phyloP scores from a whole-genome alignment of 2,888 invertebrate genomes.

The Muschampia plurimacula region DNA sequence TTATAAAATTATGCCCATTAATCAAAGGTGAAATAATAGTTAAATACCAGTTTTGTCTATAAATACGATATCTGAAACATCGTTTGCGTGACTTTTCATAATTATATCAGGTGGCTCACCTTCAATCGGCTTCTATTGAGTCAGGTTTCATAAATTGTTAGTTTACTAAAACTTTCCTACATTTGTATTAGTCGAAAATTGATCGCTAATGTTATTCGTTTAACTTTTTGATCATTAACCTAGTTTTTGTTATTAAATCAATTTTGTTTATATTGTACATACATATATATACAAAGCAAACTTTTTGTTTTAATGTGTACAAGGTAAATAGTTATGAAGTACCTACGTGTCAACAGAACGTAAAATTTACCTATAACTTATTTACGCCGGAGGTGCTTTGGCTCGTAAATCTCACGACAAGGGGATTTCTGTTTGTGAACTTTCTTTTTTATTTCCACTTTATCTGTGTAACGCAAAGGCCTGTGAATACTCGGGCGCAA shows the following conservation, averaged over 20 bases:
- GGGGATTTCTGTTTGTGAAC: conserved; percentile 84
- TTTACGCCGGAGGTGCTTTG: conserved; percentile 78
- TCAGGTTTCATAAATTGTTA: conserved; percentile 81
- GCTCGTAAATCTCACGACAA: conserved; percentile 84
- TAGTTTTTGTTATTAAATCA: conserved; percentile 49
- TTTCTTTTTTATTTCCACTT: conserved; percentile 84
- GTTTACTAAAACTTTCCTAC: conserved; percentile 77
- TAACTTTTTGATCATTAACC: conserved; percentile 72
- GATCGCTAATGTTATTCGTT: conserved; percentile 76
- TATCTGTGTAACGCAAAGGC: conserved; percentile 80
- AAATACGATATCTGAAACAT: conserved; percentile 44
- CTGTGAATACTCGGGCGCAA: conserved; percentile 82
- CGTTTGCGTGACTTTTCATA: conserved; percentile 78
- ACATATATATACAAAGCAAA: conserved; percentile 18
- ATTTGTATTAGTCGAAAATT: conserved; percentile 79
- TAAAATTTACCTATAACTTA: conserved; percentile 82
- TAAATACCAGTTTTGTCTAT: conserved; percentile 27
- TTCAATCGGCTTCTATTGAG: conserved; percentile 68
- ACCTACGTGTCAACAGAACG: conserved; percentile 59
- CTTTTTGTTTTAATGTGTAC: conserved; percentile 28
- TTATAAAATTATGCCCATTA: conserved; percentile 11
- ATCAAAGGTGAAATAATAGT: conserved; percentile 22
- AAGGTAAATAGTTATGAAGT: conserved; percentile 45
- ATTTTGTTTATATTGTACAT: neutral
- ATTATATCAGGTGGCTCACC: conserved; percentile 74